phyloP scores from a whole-genome alignment of 2,888 invertebrate species.

The Formica aserva region DNA sequence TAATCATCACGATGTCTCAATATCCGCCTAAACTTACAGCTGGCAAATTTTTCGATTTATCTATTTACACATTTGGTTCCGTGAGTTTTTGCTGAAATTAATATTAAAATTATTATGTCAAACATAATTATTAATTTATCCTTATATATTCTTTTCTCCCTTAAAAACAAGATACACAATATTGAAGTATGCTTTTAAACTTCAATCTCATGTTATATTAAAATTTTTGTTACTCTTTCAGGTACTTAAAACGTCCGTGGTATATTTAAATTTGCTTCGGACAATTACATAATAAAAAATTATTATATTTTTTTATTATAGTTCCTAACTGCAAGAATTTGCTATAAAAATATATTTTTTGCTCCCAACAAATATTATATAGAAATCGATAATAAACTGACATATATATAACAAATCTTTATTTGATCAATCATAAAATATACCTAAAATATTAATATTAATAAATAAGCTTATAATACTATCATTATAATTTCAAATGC shows the following conservation, averaged over 20 bases:
- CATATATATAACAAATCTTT: background rate
- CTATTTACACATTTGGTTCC: slow-evolving; percentile 70
- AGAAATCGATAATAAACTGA: slow-evolving; percentile 17
- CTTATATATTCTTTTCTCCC: background rate
- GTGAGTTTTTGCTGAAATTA: slow-evolving; percentile 26
- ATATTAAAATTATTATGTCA: slow-evolving; percentile 13
- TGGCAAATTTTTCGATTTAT: slow-evolving; percentile 76
- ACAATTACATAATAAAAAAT: slow-evolving; percentile 52
- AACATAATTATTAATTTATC: background rate
- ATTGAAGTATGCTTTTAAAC: background rate
- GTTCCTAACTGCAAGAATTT: background rate
- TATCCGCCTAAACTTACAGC: slow-evolving; percentile 76
- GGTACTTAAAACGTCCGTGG: slow-evolving; percentile 62
- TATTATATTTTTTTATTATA: background rate
- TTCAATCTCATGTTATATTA: background rate
- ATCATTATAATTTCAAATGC: background rate
- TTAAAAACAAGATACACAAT: background rate
- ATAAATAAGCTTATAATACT: slow-evolving; percentile 12
- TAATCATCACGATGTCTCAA: slow-evolving; percentile 72
- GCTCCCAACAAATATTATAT: slow-evolving; percentile 26
- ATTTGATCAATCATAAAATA: background rate
- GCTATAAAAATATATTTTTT: slow-evolving; percentile 33
- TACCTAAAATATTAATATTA: slow-evolving; percentile 8
- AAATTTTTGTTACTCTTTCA: slow-evolving; percentile 20
- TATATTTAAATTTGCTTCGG: slow-evolving; percentile 69